Evolutionary conservation across 2,113 vertebrate genomes (phyloP), one percentile per base, ranked within the genome.

Genomic region (Vulpes ferrilata): DNA sequence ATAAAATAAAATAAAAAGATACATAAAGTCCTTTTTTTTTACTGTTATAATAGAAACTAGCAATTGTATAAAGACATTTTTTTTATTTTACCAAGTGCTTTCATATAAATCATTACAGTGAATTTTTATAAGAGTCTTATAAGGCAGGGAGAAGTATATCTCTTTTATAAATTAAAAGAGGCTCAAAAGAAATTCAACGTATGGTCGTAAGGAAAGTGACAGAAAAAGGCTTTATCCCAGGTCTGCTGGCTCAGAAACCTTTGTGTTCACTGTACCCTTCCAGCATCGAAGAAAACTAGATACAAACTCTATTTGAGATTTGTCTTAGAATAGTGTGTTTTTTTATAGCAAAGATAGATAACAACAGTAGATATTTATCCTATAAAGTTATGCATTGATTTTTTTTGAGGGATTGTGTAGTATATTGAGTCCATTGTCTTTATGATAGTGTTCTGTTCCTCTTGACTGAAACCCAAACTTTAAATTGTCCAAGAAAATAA

Each of bases 231-330:
- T 88, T 80, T 57, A 90, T 73, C 38, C 48, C 25, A 62, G 30
- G 32, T 79, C 38, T 93, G 5, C 82, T 82, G 78, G 7, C 95
- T 83, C 62, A 94, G 7, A 97, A 94, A 71, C 25, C 8, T 93
- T 92, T 81, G 23, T 79, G 65, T 93, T 43, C 48, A 38, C 9
- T 48, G 2, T 65, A 57, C 23, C 38, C 30, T 48, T 82, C 43
- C 51, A 59, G 30, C 65, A 69, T 88, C 67, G 81, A 82, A 96
- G 67, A 79, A 83, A 23, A 95, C 16, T 60, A 60, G 30, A 30
- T 78, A 32, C 57, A 65, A 95, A 92, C 19, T 73, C 73, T 90
- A 64, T 51, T 69, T 78, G 69, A 79, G 48, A n/a, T 83, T 82
- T 57, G 7, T 64, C 65, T 85, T 62, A 64, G 38, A 51, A 65